Percentiles rank a stretch among this genome's conserved stretches.
Evolutionary conservation across 2,797 vertebrate genomes (phyloP).

Genomic region (Coilia nasus): DNA sequence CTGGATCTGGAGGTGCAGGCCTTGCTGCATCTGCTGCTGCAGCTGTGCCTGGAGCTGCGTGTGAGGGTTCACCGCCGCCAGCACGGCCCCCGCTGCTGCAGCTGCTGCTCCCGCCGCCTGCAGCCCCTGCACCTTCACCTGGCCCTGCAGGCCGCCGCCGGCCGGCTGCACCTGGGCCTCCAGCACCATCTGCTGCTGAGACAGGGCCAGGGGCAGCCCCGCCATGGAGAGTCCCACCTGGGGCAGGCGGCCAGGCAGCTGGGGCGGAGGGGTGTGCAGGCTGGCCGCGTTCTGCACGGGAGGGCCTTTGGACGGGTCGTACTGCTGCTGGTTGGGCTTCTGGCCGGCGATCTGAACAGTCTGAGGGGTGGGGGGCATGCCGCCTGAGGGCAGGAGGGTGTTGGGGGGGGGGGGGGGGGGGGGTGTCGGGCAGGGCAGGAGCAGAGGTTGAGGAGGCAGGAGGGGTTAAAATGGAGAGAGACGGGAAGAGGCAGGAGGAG

Average conservation of each 20-base stretch:
- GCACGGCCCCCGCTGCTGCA: slow-evolving; percentile 62
- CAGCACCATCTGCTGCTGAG: slow-evolving; percentile 71
- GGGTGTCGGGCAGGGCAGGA: background rate
- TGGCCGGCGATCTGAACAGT: slow-evolving; percentile 80
- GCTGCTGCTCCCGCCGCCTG: slow-evolving; percentile 54
- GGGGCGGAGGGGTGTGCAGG: slow-evolving; percentile 87
- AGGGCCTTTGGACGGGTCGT: slow-evolving; percentile 91
- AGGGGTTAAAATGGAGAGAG: slow-evolving; percentile 40
- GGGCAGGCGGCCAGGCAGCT: slow-evolving; percentile 82
- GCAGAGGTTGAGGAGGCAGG: background rate
- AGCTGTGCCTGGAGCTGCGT: slow-evolving; percentile 80
- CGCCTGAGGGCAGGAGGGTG: slow-evolving; percentile 75
- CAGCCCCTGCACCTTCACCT: slow-evolving; percentile 80
- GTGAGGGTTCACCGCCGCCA: slow-evolving; percentile 68
- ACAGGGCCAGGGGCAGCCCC: slow-evolving; percentile 80
- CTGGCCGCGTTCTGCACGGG: slow-evolving; percentile 91
- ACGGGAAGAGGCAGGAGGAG: slow-evolving; percentile 58
- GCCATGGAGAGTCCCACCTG: slow-evolving; percentile 75
- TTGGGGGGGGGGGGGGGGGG: slow-evolving; percentile 62
- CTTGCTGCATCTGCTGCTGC: slow-evolving; percentile 81
- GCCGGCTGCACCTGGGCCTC: slow-evolving; percentile 73
- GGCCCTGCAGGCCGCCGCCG: slow-evolving; percentile 70
- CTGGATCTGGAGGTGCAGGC: slow-evolving; percentile 82
- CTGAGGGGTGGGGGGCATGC: slow-evolving; percentile 83
- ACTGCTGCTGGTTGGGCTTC: slow-evolving; percentile 85